Conservation (phyloP, 1,140 invertebrate species). For the Hydropsyche tenuis region DNA sequence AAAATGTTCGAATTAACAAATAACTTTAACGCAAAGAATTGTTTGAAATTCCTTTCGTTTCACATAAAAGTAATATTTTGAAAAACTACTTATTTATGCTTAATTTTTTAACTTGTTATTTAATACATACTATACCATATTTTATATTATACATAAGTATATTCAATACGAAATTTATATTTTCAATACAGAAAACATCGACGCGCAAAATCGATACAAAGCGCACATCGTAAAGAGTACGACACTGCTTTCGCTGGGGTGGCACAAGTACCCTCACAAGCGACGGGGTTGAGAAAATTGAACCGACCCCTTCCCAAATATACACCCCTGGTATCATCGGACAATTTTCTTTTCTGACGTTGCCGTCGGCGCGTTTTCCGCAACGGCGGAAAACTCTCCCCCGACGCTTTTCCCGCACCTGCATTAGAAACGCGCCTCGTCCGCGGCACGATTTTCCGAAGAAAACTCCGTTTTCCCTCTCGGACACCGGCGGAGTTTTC, state of each 20-base stretch:
- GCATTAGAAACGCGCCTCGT: slow-evolving; percentile 49
- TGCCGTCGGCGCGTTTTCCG: slow-evolving; percentile 35
- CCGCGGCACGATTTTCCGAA: slow-evolving; percentile 32
- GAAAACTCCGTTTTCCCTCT: slow-evolving; percentile 21
- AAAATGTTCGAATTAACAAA: too few relatives aligned
- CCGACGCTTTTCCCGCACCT: slow-evolving; percentile 31
- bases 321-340: slow-evolving; percentile 37
- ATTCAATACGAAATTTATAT: too few relatives aligned
- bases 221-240: background rate
- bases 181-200: too few relatives aligned
- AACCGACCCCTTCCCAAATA: background rate
- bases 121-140: too few relatives aligned
- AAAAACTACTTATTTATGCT: too few relatives aligned
- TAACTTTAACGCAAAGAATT: too few relatives aligned
- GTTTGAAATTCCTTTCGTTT: too few relatives aligned
- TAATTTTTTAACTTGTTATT: too few relatives aligned
- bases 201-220: too few relatives aligned
- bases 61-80: too few relatives aligned
- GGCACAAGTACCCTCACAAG: background rate
- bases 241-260: background rate
- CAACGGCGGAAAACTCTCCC: slow-evolving; percentile 27
- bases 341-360: slow-evolving; percentile 49
- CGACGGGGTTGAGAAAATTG: background rate
- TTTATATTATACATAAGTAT: too few relatives aligned
- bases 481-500: background rate